Evolutionary conservation across 2,888 invertebrate genomes (phyloP).

Genomic region (Ophion ventricosus): DNA sequence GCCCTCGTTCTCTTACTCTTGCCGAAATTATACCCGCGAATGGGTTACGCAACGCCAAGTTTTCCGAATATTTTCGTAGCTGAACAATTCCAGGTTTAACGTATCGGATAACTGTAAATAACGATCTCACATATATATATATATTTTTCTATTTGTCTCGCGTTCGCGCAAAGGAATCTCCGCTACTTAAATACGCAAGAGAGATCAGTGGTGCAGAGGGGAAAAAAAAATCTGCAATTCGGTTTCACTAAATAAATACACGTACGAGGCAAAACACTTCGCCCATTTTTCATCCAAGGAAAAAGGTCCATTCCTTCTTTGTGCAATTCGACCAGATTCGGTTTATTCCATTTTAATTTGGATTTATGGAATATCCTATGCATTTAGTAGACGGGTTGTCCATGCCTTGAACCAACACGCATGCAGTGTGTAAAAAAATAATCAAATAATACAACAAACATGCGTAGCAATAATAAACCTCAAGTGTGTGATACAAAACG

Average conservation of each 20-base stretch:
- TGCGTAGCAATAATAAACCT: too few relatives aligned
- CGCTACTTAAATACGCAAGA: slow-evolving; percentile 12
- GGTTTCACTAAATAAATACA: background rate
- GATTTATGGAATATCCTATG: too few relatives aligned
- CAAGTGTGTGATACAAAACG: too few relatives aligned
- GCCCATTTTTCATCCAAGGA: background rate
- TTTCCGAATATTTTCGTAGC: slow-evolving; percentile 75
- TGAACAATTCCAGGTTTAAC: slow-evolving; percentile 71
- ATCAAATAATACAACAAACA: too few relatives aligned
- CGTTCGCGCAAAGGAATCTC: slow-evolving; percentile 24
- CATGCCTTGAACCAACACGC: too few relatives aligned
- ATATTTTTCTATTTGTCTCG: slow-evolving; percentile 32
- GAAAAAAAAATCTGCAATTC: background rate
- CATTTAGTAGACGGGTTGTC: too few relatives aligned
- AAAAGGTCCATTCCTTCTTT: background rate
- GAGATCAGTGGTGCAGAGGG: background rate
- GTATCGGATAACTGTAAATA: slow-evolving; percentile 70
- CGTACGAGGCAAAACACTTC: background rate
- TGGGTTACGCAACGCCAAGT: slow-evolving; percentile 73
- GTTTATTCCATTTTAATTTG: too few relatives aligned
- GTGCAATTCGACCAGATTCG: background rate
- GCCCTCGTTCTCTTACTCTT: slow-evolving; percentile 23
- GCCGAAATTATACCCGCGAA: slow-evolving; percentile 61
- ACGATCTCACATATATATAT: slow-evolving; percentile 21
- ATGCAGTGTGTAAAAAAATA: too few relatives aligned